Base-by-base conservation (phyloP, 2,888 invertebrate genomes). In the Plusia festucae region DNA sequence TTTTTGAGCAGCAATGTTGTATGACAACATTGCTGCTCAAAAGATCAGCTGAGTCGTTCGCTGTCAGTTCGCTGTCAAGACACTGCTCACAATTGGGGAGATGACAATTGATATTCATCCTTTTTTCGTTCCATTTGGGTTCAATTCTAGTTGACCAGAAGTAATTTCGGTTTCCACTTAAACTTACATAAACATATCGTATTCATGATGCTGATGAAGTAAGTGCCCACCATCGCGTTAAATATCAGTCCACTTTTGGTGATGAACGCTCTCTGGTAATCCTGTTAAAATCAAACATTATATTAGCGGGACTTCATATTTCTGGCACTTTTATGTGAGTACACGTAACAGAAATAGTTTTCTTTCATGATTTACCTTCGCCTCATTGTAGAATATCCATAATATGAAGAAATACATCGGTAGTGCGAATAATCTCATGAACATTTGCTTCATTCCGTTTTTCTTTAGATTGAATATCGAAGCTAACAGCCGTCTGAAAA, bases 401-500 rank as follows among this genome's bases (percentile, higher is more conserved):
- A 99, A 86, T 53, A 98, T 95, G 54, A 97, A 96, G 91, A 97
- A 98, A 81, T 97, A 97, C 24, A 97, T 88, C 0, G 98, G 98
- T 53, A 98, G 87, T 6, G 97, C 91, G 60, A 98, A 95, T 11
- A 98, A 87, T 52, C 98, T 96, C 81, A 98, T 95, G 72, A 97
- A 97, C 76, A 98, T 95, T 70, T 98, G 97, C 72, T 96, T 97
- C 63, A 98, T 86, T 16, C 98, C 98, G 58, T 96, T 96, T 82
- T 96, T 96, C 77, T 97, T 97, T 71, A 98, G 96, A 71, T 97
- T 97, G 83, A 98, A 97, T 20, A 98, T 98, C 0, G 98, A 97
- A 0, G 97, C 96, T 81, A 98, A 92, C 66, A 97, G 95, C 87
- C 98, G 95, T 88, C 98, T 98, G 90, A 59, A 96, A 96, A 76